Evolutionary conservation across 2,888 invertebrate species (phyloP), one percentile per base, ranked within the genome.

Genomic region (Caenorhabditis sinica): DNA sequence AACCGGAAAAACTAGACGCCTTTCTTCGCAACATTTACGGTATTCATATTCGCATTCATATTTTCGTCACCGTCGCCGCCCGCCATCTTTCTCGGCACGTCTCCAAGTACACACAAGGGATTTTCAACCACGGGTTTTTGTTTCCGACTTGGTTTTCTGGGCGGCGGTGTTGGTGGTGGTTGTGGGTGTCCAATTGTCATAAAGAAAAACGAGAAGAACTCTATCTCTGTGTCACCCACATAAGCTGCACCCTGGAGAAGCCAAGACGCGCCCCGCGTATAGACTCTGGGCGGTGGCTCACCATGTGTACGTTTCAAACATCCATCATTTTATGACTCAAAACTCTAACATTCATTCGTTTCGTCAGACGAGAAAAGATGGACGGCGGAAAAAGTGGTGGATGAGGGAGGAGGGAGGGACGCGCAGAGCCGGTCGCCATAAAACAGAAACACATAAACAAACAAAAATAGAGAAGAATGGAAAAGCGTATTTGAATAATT

Each of bases 321-420:
- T 80, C 72, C 80, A 80, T 80, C 80, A 80, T 80, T 80, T 80
- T 80, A 80, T 80, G 80, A 80, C 80, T 80, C 80, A 80, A 80
- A 80, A 80, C 80, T 80, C 80, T 56, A 80, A 80, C 80, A 80
- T 80, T 80, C 80, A 66, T 72, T 71, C 71, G 69, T 77, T 53
- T 69, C 60, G 49, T 58, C 49, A 49, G 40, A 49, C 49, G 60
- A 43, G 63, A 63, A 65, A 33, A 40, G 45, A 45, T 20, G 30
- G 77, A 77, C 61, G 53, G 58, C 49, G 69, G 49, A 53, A 58
- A 40, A 61, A 49, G 28, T 30, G 20, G 56, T 20, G 36, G 51
- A 63, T 28, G n/a, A 30, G 43, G 51, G 15, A 20, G 43, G 45
- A 30, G 28, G 45, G 45, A 58, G 71, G 58, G 71, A 58, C 72